Percentiles rank a stretch among this genome's conserved stretches.
phyloP scores from a whole-genome alignment of 2,888 invertebrate species.

The Marronus borbonicus region DNA sequence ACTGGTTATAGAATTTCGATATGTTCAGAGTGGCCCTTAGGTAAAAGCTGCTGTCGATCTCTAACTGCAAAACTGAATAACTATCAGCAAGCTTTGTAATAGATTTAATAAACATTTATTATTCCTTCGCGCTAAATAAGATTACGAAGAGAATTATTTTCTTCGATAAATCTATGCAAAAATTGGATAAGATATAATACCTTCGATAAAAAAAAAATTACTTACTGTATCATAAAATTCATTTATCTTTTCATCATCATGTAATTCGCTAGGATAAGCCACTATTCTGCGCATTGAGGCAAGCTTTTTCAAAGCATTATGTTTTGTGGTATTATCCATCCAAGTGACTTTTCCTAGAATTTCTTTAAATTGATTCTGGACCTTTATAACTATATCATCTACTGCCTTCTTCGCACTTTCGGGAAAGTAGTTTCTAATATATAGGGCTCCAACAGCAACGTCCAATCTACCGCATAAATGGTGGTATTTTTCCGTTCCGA shows the following conservation, averaged over 20 bases:
- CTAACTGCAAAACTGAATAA: constrained; percentile 72
- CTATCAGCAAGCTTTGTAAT: too few species aligned
- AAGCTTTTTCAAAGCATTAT: constrained; percentile 84
- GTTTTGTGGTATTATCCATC: constrained; percentile 91
- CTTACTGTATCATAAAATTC: constrained; percentile 83
- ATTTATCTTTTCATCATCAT: constrained; percentile 85
- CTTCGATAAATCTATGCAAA: too few species aligned
- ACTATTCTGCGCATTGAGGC: constrained; percentile 90
- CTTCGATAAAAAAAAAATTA: background rate
- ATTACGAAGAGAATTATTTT: too few species aligned
- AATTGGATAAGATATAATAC: too few species aligned
- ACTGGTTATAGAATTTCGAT: constrained; percentile 86
- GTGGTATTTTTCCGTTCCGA: background rate
- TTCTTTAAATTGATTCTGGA: constrained; percentile 85
- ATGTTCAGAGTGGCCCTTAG: constrained; percentile 84
- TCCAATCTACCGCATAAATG: constrained; percentile 73
- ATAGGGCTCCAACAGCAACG: constrained; percentile 87
- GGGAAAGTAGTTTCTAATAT: constrained; percentile 90
- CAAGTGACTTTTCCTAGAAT: constrained; percentile 87
- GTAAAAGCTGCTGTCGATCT: constrained; percentile 80
- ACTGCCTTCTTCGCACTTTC: constrained; percentile 88
- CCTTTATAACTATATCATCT: constrained; percentile 89
- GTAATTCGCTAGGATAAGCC: constrained; percentile 92
- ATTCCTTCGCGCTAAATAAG: too few species aligned
- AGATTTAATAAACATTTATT: too few species aligned